These are phyloP conservation scores for Formica exsecta DNA, from an alignment of 1,140 invertebrate genomes.

Conservation along the genomic window DNA sequence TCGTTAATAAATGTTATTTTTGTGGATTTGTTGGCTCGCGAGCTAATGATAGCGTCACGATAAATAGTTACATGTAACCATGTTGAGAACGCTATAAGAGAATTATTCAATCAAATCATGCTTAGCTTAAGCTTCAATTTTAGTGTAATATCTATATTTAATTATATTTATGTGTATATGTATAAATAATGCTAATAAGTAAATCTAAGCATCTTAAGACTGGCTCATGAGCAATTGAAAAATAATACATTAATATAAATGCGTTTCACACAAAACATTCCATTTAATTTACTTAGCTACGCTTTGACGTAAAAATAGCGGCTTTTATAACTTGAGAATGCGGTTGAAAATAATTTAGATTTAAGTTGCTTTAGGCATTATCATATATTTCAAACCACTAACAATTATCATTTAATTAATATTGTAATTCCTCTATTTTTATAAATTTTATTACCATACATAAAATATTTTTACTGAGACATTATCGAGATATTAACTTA, in stretches of 20 bases:
- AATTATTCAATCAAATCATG: slow-evolving; percentile 19
- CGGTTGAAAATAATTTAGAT: slow-evolving; percentile 27
- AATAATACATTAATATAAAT: not conserved
- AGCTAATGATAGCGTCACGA: slow-evolving; percentile 53
- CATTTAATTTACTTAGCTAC: slow-evolving; percentile 10
- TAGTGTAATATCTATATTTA: slow-evolving; percentile 15
- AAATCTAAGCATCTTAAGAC: slow-evolving; percentile 2
- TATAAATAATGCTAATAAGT: slow-evolving; percentile 14
- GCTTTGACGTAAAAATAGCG: slow-evolving; percentile 22
- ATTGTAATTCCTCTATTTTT: slow-evolving; percentile 37
- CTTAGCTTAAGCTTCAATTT: slow-evolving; percentile 55
- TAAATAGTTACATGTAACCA: slow-evolving; percentile 38
- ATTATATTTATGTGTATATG: slow-evolving; percentile 1
- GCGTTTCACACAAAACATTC: not conserved
- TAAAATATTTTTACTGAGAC: not conserved
- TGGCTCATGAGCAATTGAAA: not conserved
- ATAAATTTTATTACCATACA: slow-evolving; percentile 23
- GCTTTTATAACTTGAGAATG: not conserved
- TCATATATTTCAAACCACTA: slow-evolving; percentile 9
- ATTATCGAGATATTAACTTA: not conserved
- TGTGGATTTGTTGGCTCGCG: slow-evolving; percentile 66
- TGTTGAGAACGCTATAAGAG: not conserved
- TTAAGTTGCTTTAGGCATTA: not conserved
- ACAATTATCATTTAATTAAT: slow-evolving; percentile 41
- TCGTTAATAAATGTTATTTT: slow-evolving; percentile 81